phyloP scores from a whole-genome alignment of 2,797 vertebrate species.

The Melanotaenia nigrans region DNA sequence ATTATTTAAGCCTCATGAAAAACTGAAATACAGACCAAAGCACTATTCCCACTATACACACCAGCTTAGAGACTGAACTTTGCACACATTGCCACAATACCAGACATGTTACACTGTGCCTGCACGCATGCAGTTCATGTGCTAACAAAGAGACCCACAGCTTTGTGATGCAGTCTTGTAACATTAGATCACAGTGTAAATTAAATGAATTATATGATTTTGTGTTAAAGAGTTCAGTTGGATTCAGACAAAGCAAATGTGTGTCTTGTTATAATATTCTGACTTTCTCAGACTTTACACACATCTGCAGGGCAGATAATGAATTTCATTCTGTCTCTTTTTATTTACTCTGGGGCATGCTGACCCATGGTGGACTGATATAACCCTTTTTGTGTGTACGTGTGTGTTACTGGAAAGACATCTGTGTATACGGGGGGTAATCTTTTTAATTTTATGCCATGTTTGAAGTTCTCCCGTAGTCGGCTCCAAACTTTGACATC shows the following conservation, averaged over 20 bases:
- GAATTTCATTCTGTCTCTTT: constrained; percentile 9
- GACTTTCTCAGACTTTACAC: not conserved
- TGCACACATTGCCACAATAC: not conserved
- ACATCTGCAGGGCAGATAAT: constrained; percentile 26
- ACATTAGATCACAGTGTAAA: not conserved
- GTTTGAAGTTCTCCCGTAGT: constrained; percentile 65
- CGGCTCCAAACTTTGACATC: constrained; percentile 66
- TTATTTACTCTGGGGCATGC: constrained; percentile 38
- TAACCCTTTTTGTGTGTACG: constrained; percentile 16
- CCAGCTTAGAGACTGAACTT: not conserved
- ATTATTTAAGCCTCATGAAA: too few species aligned
- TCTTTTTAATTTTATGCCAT: constrained; percentile 57
- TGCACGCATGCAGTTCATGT: constrained; percentile 6
- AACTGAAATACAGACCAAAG: too few species aligned
- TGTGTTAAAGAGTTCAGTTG: constrained; percentile 16
- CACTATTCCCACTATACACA: not conserved
- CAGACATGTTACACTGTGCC: not conserved
- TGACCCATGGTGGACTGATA: constrained; percentile 43
- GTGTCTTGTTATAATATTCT: constrained; percentile 8
- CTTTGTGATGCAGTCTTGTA: not conserved
- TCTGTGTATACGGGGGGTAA: constrained; percentile 29
- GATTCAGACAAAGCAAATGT: constrained; percentile 7
- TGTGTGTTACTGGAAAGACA: constrained; percentile 1
- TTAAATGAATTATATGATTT: constrained; percentile 5
- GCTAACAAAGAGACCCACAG: not conserved